These are phyloP conservation scores for Pandemis cinnamomeana DNA, from an alignment of 2,888 invertebrate genomes.

Conservation along the genomic window DNA sequence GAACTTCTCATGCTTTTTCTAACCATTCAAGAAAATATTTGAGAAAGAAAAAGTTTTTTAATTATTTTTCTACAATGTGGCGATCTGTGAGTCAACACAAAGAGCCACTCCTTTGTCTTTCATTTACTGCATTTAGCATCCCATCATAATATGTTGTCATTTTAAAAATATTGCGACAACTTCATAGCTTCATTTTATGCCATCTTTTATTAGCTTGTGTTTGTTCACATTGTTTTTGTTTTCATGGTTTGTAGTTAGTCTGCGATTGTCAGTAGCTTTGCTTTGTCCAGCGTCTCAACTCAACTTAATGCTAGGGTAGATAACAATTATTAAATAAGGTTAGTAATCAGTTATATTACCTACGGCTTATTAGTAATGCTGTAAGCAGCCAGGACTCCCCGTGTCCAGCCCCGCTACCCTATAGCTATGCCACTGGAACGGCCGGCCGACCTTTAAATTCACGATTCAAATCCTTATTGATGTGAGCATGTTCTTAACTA, in stretches of 20 bases:
- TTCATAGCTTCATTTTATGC: too few relatives aligned
- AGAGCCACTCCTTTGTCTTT: too few relatives aligned
- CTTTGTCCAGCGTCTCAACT: not conserved
- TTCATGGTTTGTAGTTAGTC: too few relatives aligned
- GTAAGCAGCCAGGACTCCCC: constrained; percentile 9
- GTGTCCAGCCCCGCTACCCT: constrained; percentile 10
- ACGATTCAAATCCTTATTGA: constrained; percentile 10
- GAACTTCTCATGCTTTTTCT: not conserved
- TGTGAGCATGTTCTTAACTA: constrained; percentile 3
- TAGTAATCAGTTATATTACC: constrained; percentile 18
- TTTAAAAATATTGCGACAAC: too few relatives aligned
- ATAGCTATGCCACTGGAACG: constrained; percentile 14
- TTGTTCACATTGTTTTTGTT: too few relatives aligned
- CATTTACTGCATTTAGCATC: too few relatives aligned
- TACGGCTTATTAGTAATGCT: constrained; percentile 6
- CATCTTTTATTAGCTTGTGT: too few relatives aligned
- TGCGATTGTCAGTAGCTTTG: not conserved
- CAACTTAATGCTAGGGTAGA: not conserved
- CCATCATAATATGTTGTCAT: too few relatives aligned
- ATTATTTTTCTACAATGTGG: too few relatives aligned
- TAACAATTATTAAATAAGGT: not conserved
- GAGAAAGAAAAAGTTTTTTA: not conserved
- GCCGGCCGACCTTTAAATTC: constrained; percentile 2
- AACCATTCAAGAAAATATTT: not conserved
- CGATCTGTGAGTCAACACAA: too few relatives aligned